Base-by-base conservation (phyloP, 1,140 invertebrate species). In the Leptinotarsa lineolata region DNA sequence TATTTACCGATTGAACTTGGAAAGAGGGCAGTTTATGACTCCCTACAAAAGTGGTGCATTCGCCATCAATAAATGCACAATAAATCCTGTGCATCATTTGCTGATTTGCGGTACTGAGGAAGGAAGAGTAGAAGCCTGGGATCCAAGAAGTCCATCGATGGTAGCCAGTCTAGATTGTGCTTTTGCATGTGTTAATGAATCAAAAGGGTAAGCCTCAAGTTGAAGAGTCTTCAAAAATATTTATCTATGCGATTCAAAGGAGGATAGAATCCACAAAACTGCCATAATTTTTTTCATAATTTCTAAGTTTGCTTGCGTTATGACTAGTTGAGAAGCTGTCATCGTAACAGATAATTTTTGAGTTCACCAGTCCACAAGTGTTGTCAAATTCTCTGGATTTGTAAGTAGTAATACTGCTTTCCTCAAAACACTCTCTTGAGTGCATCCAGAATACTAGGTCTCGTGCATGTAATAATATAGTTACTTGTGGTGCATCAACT, bases 91-190 rank as follows among this genome's bases (percentile, higher is more conserved):
- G 45, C 96, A 99, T 89, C 90, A 97, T 79, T 87, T 99, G 45
- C 83, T 99, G 54, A 84, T 93, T 4, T 91, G 92, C 81, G 98
- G 97, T 8, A 97, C 95, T n/a, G 90, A 92, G 78, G 93, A 97
- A 84, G 97, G 97, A 1, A 91, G 90, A 82, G 90, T 99, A 4
- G 97, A 99, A 86, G 96, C 96, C 2, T 99, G 96, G 96, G 98
- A 99, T 88, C 94, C 96, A 46, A 86, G 97, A 72, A 88, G 87
- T 3, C 90, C 92, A 78, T 89, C 88, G 24, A 88, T 91, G 83
- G 94, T 94, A 76, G 94, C 91, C 39, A 88, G 89, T 44, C 84
- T 99, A 5, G 97, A 99, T 86, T 96, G 93, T 85, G 96, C 92
- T 13, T 86, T 96, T 59, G 91, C 91, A 81, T 90, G 88, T 80